Conservation (phyloP, 2,797 vertebrate species). For the Salmo trutta region DNA sequence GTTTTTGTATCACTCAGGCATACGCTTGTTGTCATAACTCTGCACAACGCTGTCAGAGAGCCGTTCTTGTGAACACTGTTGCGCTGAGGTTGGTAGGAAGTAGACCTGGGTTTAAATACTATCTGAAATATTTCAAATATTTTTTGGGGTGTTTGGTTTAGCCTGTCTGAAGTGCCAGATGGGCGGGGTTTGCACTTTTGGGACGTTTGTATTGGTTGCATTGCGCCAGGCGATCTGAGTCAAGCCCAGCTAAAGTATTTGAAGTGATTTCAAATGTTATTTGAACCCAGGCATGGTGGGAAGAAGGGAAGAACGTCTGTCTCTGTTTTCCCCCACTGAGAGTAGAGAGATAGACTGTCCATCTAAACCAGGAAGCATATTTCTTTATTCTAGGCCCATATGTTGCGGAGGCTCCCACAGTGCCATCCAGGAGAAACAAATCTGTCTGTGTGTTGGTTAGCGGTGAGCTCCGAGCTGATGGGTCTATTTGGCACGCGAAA, state of each 20-base stretch:
- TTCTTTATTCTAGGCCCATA: conserved; percentile 61
- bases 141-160: background rate
- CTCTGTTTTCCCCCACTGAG: conserved; percentile 23
- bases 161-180: background rate
- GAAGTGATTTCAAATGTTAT: background rate
- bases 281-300: background rate
- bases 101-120: background rate
- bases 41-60: conserved; percentile 18
- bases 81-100: conserved; percentile 9
- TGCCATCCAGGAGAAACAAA: conserved; percentile 41
- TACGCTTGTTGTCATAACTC: conserved; percentile 16
- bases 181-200: background rate
- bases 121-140: background rate
- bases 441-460: conserved; percentile 53
- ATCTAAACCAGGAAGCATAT: conserved; percentile 46
- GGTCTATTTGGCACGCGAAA: conserved; percentile 57
- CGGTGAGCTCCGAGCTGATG: conserved; percentile 44
- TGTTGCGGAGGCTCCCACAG: conserved; percentile 34
- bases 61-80: conserved; percentile 12
- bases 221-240: background rate
- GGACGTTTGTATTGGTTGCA: background rate
- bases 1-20: background rate
- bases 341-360: conserved; percentile 35
- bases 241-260: no score
- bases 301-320: conserved; percentile 33